A percentile compares a stretch with the other conserved stretches of the same genome.
phyloP scores from a whole-genome alignment of 2,888 invertebrate species.

The Elysia crispata region DNA sequence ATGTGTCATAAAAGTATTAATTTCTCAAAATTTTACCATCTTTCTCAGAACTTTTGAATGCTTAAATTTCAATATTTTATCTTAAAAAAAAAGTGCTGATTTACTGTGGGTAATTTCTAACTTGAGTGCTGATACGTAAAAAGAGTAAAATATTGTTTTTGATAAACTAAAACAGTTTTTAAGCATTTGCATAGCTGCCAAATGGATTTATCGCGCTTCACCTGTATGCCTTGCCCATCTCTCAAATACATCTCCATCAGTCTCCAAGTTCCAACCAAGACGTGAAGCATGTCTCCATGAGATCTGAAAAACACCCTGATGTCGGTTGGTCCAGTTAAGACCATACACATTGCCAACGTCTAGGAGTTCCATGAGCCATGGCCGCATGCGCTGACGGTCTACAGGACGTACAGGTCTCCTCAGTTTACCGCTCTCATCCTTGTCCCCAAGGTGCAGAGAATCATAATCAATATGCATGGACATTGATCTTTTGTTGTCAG shows the following conservation, averaged over 20 bases:
- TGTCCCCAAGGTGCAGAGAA: conserved; percentile 5
- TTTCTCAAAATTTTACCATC: background rate
- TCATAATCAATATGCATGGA: too few species aligned
- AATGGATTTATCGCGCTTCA: conserved; percentile 42
- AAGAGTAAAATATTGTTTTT: too few species aligned
- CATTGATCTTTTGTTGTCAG: too few species aligned
- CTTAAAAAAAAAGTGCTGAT: too few species aligned
- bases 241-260: conserved; percentile 70
- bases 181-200: too few species aligned
- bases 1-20: too few species aligned
- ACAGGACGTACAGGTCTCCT: conserved; percentile 64
- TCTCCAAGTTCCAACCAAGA: conserved; percentile 65
- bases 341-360: conserved; percentile 59
- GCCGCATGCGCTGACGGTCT: conserved; percentile 69
- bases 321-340: conserved; percentile 64
- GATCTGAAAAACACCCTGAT: conserved; percentile 64
- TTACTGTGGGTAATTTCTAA: too few species aligned
- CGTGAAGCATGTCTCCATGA: conserved; percentile 74
- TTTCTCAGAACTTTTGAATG: background rate
- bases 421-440: conserved; percentile 31
- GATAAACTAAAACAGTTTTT: too few species aligned
- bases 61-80: too few species aligned
- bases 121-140: too few species aligned
- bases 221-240: conserved; percentile 73
- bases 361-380: conserved; percentile 69